Base-by-base conservation (phyloP, 2,888 invertebrate species). In the Euspilapteryx auroguttella region DNA sequence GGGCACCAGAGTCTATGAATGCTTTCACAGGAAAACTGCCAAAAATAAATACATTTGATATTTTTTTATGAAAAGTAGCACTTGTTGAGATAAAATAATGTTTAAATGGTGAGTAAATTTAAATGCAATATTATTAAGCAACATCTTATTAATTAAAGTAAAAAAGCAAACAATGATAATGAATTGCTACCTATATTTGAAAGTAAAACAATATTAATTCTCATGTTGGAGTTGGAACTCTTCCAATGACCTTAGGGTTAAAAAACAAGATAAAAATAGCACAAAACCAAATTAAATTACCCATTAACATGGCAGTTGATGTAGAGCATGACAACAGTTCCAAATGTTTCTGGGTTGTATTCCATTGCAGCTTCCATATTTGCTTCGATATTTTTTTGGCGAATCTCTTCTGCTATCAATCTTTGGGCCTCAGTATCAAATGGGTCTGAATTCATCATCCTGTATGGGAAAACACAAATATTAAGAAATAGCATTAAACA, bases 281-380 rank as follows among this genome's bases (percentile, higher is more conserved):
- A n/a, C n/a, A n/a, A n/a, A n/a, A n/a, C n/a, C n/a, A n/a, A n/a
- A n/a, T n/a, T n/a, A n/a, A n/a, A n/a, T n/a, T 39, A 75, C 75
- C 96, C 96, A 68, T 99, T 99, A 1, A 99, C 97, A 61, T 86
- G 87, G 59, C 98, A 96, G 58, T 97, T 92, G 34, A 99, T 95
- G 59, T 99, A 89, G 43, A 99, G 80, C 99, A 99, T 98, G 26
- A 92, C 89, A 24, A 99, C 97, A 17, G 94, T 93, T 32, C 96
- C 98, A 66, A 98, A 98, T 24, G 92, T 94, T 69, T 99, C 99
- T 0, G 99, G 99, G 64, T 96, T 94, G 57, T 94, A 94, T 55
- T 99, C 98, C 85, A 98, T 94, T 0, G 98, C 98, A 1, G 94
- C 94, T 55, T 97, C 94, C 96, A 98, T 97, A 51, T 97, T 97